Evolutionary conservation across 1,140 invertebrate genomes (phyloP).

Genomic region (Bombus vancouverensis): DNA sequence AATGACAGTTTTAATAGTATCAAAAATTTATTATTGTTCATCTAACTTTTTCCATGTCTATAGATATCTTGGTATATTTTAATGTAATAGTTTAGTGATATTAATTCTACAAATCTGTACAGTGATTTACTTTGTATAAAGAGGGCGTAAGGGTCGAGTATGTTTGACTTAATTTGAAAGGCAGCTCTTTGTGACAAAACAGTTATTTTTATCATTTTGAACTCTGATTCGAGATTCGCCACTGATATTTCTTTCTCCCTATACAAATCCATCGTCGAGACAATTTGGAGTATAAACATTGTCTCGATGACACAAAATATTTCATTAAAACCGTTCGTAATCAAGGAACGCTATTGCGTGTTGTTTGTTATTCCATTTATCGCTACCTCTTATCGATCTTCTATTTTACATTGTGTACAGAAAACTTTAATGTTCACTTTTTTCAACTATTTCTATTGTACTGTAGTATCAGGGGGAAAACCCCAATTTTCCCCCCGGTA

Average conservation of each 20-base stretch:
- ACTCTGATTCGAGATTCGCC: slow-evolving; percentile 9
- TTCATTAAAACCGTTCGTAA: neutral
- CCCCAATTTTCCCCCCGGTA: too few species aligned
- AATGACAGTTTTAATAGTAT: too few species aligned
- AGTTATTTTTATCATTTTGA: slow-evolving; percentile 12
- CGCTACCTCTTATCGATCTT: neutral
- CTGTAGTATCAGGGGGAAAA: too few species aligned
- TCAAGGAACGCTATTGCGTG: neutral
- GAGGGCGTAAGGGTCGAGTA: neutral
- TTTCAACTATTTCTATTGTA: neutral
- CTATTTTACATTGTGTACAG: neutral
- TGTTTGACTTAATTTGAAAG: slow-evolving; percentile 44
- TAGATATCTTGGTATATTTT: neutral
- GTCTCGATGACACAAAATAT: neutral
- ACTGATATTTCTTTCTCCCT: neutral
- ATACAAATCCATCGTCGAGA: neutral
- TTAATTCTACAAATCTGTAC: neutral
- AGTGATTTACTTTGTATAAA: neutral
- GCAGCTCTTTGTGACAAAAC: neutral
- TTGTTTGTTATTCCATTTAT: slow-evolving; percentile 1
- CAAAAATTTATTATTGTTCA: neutral
- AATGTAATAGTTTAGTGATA: neutral
- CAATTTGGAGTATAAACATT: neutral
- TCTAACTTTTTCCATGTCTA: too few species aligned
- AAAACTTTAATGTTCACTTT: neutral